Evolutionary conservation across 1,140 invertebrate species (phyloP), one percentile per base, ranked within the genome.

Genomic region (Bombus superbus): DNA sequence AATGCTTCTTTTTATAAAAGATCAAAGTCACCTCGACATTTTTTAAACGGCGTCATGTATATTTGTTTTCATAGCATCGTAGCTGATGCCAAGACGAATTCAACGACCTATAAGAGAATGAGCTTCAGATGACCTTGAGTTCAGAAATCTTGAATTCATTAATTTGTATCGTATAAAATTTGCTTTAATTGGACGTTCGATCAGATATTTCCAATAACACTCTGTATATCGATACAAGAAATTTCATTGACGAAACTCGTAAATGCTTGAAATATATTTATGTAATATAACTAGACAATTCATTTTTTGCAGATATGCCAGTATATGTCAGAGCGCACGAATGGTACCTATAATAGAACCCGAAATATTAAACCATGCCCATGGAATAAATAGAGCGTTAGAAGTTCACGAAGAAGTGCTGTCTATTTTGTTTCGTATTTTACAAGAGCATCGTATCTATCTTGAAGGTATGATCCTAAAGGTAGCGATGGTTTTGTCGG

Each of bases 301-400:
- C 8, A 15, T 76, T 66, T 68, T 68, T 77, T 59, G n/a, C 72
- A 97, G 99, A 86, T 99, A 99, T 94, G 99, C 99, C n/a, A 97
- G 97, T 74, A 99, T 99, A 92, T 99, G 99, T 93, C 99, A 99
- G 94, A 98, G 98, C 91, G 98, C 99, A 93, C 97, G 98, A 53
- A 96, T 99, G 85, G 99, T 99, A 28, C 99, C 99, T 0, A 99
- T 99, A 92, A 98, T 99, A 83, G 99, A 99, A 95, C 98, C 99
- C n/a, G 99, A 99, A 95, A 96, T 97, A 32, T 91, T 97, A 68
- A 97, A 97, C 95, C 98, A 98, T 91, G 97, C 98, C 62, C 99
- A 99, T 94, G 98, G 38, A 25, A 90, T 91, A 82, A 71, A 91
- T 44, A 66, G 38, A 32, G 69, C 83, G 13, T 62, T 84, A 15